Conservation (phyloP, 2,888 invertebrate genomes). For the Lathronympha strigana region DNA sequence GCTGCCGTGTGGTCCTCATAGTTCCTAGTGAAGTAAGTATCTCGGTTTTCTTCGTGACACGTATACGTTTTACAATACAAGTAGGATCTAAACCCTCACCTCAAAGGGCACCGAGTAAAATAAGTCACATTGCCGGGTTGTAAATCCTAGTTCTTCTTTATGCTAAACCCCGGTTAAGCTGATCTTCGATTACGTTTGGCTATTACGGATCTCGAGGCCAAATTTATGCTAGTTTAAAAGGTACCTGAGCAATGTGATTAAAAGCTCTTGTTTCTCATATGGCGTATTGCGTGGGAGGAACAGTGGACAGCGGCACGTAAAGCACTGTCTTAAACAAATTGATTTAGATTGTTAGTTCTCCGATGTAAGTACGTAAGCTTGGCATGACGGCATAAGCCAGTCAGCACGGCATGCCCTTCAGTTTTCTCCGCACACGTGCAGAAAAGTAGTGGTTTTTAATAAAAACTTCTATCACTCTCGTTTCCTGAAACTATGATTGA, state of each 20-base stretch:
- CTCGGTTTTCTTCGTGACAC: not conserved
- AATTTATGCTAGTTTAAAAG: not conserved
- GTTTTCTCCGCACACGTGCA: no score
- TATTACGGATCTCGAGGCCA: not conserved
- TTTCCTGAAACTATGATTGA: no score
- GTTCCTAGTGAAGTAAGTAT: not conserved
- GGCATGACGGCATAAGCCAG: not conserved
- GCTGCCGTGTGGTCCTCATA: not conserved
- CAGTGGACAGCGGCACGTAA: conserved; percentile 37
- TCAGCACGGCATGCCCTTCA: not conserved
- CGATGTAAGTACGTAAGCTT: no score
- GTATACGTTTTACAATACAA: not conserved
- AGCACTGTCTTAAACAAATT: conserved; percentile 12
- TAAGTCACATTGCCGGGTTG: conserved; percentile 46
- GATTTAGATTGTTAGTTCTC: not conserved
- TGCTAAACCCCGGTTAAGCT: no score
- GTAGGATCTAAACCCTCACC: conserved; percentile 8
- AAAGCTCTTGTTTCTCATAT: conserved; percentile 42
- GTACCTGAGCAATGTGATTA: not conserved
- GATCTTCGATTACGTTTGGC: not conserved
- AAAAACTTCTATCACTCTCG: no score
- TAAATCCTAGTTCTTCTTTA: conserved; percentile 18
- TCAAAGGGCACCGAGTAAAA: conserved; percentile 52
- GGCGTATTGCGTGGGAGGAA: conserved; percentile 48
- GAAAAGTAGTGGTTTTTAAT: no score